A percentile compares a stretch with the other conserved stretches of the same genome.
phyloP scores from a whole-genome alignment of 2,797 vertebrate genomes.

The Xiphorhynchus erythropygius region DNA sequence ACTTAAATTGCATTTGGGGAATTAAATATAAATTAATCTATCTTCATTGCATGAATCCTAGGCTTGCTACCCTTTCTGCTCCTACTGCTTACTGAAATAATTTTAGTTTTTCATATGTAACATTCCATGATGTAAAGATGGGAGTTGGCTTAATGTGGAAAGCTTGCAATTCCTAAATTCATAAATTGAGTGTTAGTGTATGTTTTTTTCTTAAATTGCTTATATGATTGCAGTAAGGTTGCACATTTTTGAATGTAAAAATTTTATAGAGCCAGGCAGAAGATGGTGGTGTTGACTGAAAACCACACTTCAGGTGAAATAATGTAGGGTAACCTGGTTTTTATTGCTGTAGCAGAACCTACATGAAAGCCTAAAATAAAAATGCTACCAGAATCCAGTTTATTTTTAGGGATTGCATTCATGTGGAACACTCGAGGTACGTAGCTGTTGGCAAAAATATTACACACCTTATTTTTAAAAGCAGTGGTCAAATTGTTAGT shows the following conservation, averaged over 20 bases:
- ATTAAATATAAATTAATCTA: constrained; percentile 47
- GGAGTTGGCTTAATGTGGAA: constrained; percentile 4
- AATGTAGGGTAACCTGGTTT: background rate
- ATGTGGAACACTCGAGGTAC: background rate
- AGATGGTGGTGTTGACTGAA: background rate
- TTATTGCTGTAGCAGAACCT: background rate
- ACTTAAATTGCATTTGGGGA: constrained; percentile 1
- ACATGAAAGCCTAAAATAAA: background rate
- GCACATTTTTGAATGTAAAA: background rate
- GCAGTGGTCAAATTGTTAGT: background rate
- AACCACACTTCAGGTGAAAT: background rate
- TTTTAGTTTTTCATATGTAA: background rate
- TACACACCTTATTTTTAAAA: background rate
- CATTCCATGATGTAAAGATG: background rate
- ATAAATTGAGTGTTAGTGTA: background rate
- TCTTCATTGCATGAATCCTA: background rate
- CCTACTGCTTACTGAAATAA: background rate
- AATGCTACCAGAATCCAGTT: background rate
- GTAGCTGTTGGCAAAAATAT: background rate
- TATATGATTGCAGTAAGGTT: background rate
- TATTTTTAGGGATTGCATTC: background rate
- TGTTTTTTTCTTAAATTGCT: background rate
- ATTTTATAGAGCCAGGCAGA: background rate
- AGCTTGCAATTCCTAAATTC: background rate
- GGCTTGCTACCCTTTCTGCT: background rate